Percentiles rank a stretch among this genome's conserved stretches.
These are phyloP conservation scores for Grammomys dolichurus DNA, from an alignment of 2,113 vertebrate genomes.

Conservation along the genomic window DNA sequence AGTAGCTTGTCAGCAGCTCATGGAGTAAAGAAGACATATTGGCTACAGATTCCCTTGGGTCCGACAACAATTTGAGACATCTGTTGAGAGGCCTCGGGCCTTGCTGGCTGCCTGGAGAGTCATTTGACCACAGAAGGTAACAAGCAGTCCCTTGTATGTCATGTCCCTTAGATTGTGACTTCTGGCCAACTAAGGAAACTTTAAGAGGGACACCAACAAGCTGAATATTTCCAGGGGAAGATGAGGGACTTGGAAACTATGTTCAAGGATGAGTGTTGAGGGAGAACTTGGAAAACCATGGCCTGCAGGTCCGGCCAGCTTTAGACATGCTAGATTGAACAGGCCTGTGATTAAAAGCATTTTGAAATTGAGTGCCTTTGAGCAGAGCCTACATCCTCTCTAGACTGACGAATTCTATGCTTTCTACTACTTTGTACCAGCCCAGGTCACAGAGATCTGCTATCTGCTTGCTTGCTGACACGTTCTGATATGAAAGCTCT, in stretches of 20 bases:
- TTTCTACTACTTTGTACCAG: background rate
- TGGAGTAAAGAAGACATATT: conserved; percentile 61
- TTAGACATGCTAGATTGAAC: background rate
- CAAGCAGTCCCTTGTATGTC: background rate
- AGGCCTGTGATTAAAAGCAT: background rate
- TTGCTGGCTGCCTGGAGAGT: conserved; percentile 4
- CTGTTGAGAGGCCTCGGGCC: conserved; percentile 65
- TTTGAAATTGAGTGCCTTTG: conserved; percentile 32
- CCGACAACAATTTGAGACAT: conserved; percentile 51
- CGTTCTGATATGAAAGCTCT: background rate
- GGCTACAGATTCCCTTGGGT: conserved; percentile 57
- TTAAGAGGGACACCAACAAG: conserved; percentile 21
- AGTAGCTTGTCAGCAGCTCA: conserved; percentile 78
- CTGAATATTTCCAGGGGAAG: conserved; percentile 16
- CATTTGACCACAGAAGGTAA: conserved; percentile 48
- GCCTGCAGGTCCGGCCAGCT: background rate
- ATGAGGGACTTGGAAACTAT: conserved; percentile 48
- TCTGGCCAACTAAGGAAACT: conserved; percentile 36
- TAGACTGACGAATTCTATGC: background rate
- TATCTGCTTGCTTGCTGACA: background rate
- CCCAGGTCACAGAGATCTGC: background rate
- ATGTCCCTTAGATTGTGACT: background rate
- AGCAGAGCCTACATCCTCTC: background rate
- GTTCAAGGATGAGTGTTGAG: conserved; percentile 1
- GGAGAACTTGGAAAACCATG: conserved; percentile 42